These are phyloP conservation scores for Sebastes cheni DNA, from an alignment of 2,797 vertebrate genomes.

Conservation along the genomic window DNA sequence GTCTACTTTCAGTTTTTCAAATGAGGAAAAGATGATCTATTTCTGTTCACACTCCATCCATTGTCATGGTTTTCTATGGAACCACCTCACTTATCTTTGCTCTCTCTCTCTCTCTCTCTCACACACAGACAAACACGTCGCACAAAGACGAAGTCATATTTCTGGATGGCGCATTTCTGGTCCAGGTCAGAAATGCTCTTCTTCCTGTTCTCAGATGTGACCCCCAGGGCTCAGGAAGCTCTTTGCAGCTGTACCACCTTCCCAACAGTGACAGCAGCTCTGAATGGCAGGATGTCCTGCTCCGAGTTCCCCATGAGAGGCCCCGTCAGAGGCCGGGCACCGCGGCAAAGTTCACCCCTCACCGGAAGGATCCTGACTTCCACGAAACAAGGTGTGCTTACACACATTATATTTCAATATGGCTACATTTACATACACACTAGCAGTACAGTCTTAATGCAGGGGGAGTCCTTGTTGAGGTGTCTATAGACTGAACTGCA, in stretches of 20 bases:
- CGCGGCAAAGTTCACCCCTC: constrained; percentile 43
- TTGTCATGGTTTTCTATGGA: neutral
- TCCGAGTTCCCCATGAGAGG: constrained; percentile 56
- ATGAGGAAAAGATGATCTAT: neutral
- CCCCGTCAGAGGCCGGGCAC: constrained; percentile 62
- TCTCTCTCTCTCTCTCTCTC: neutral
- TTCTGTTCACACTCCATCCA: constrained; percentile 6
- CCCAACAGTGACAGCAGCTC: constrained; percentile 84
- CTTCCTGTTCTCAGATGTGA: constrained; percentile 84
- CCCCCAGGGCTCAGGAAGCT: constrained; percentile 81
- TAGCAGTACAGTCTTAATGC: neutral
- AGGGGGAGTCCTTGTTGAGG: neutral
- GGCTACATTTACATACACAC: neutral
- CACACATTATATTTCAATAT: neutral
- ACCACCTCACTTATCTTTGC: neutral
- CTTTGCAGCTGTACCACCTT: constrained; percentile 83
- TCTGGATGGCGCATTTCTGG: neutral
- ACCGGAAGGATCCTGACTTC: constrained; percentile 21
- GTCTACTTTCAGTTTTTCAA: neutral
- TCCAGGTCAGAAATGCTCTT: constrained; percentile 56
- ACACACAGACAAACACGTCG: constrained; percentile 12
- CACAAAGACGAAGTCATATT: constrained; percentile 5
- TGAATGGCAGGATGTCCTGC: constrained; percentile 95
- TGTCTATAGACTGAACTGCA: neutral
- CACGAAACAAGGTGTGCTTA: constrained; percentile 6